These are phyloP conservation scores for Dipodomys stephensi DNA, from an alignment of 2,113 vertebrate species.

Conservation along the genomic window DNA sequence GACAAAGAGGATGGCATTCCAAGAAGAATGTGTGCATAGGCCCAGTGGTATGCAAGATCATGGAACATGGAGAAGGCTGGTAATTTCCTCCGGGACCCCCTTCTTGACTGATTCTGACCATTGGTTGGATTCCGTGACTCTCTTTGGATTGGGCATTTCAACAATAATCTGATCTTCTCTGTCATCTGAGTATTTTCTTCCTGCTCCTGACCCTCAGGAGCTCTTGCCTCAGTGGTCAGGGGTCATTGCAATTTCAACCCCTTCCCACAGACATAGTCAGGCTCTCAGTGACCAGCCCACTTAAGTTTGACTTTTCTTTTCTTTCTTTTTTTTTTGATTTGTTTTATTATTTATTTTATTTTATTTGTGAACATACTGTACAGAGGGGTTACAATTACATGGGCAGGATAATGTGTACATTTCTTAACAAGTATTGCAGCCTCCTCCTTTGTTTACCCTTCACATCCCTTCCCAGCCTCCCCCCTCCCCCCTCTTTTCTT, in stretches of 20 bases:
- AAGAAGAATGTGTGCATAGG: not conserved
- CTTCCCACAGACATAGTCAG: not conserved
- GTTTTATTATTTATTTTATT: no score
- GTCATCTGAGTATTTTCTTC: not conserved
- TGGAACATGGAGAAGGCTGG: no score
- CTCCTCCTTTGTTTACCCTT: no score
- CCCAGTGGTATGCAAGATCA: not conserved
- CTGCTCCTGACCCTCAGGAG: not conserved
- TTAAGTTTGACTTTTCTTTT: no score
- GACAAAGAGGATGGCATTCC: not conserved
- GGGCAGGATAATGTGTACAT: no score
- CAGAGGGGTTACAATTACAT: no score
- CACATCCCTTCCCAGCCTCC: no score
- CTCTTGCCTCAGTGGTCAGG: no score
- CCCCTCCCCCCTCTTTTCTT: no score
- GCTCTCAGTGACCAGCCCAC: not conserved
- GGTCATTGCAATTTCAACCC: not conserved
- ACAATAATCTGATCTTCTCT: not conserved
- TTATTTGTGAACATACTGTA: no score
- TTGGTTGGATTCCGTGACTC: not conserved
- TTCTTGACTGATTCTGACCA: not conserved
- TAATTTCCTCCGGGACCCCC: not conserved
- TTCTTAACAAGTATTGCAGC: no score
- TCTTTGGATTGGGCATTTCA: not conserved
- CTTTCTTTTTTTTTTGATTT: no score